These are phyloP conservation scores for Tholera decimalis DNA, from an alignment of 2,888 invertebrate genomes.

Conservation along the genomic window DNA sequence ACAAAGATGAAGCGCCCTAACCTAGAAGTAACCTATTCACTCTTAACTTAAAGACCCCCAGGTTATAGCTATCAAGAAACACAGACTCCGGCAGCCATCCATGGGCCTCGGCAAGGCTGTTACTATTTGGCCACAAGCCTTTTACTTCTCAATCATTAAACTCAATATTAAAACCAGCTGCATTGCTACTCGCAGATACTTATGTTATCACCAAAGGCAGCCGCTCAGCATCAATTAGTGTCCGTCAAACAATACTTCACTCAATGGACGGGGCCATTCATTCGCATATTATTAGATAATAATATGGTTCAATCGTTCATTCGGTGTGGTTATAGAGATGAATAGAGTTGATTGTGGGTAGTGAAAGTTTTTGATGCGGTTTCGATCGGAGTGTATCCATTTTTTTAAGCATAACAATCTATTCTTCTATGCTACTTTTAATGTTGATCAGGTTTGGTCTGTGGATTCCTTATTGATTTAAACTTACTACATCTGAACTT, in stretches of 20 bases:
- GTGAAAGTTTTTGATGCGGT: conserved; percentile 16
- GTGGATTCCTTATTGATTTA: too few relatives aligned
- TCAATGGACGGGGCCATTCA: conserved; percentile 85
- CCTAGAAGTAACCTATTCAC: too few relatives aligned
- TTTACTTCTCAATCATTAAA: not conserved
- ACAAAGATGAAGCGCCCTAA: too few relatives aligned
- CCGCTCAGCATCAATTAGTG: conserved; percentile 82
- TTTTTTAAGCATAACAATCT: too few relatives aligned
- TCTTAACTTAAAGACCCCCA: too few relatives aligned
- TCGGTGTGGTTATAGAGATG: conserved; percentile 69
- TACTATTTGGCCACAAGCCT: too few relatives aligned
- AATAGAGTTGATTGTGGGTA: conserved; percentile 48
- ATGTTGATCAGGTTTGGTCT: too few relatives aligned
- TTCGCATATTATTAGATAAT: conserved; percentile 77
- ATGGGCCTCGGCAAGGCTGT: too few relatives aligned
- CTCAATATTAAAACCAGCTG: conserved; percentile 50
- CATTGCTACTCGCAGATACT: conserved; percentile 49
- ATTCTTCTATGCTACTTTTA: too few relatives aligned
- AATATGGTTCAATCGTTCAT: conserved; percentile 78
- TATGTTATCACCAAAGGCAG: conserved; percentile 72
- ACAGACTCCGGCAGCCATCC: too few relatives aligned
- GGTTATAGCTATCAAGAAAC: too few relatives aligned
- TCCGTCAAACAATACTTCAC: conserved; percentile 81
- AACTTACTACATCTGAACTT: too few relatives aligned
- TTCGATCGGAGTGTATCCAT: not conserved